phyloP scores from a whole-genome alignment of 2,888 invertebrate genomes.

The Melolontha melolontha region DNA sequence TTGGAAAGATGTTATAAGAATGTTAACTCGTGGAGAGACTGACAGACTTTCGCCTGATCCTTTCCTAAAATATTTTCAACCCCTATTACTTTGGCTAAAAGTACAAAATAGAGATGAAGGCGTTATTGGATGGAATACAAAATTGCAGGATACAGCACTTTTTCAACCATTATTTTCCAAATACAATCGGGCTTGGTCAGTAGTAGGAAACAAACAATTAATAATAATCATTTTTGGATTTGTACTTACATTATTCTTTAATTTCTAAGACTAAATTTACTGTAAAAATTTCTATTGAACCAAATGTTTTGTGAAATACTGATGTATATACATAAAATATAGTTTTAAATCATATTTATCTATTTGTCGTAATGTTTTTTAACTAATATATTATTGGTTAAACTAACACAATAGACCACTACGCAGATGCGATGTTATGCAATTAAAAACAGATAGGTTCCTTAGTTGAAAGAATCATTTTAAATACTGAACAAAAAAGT shows the following conservation, averaged over 20 bases:
- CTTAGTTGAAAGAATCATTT: too few species aligned
- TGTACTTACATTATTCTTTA: constrained; percentile 4
- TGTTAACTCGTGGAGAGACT: constrained; percentile 77
- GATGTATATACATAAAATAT: too few species aligned
- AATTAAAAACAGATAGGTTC: too few species aligned
- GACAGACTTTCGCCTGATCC: constrained; percentile 82
- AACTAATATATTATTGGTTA: too few species aligned
- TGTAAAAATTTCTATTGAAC: background rate
- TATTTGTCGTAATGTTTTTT: background rate
- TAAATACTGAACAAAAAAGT: too few species aligned
- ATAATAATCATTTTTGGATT: constrained; percentile 18
- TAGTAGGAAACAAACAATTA: constrained; percentile 5
- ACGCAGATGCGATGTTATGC: too few species aligned
- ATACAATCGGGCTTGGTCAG: constrained; percentile 24
- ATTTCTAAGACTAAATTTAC: background rate
- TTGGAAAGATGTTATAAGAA: constrained; percentile 79
- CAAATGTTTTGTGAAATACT: background rate
- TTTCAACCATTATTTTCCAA: constrained; percentile 62
- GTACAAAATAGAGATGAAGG: constrained; percentile 79
- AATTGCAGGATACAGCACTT: constrained; percentile 74
- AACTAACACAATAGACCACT: too few species aligned
- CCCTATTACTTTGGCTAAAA: constrained; percentile 81
- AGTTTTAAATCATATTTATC: too few species aligned
- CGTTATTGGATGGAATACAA: constrained; percentile 81
- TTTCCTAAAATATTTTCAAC: constrained; percentile 85